Evolutionary conservation across 2,888 invertebrate genomes (phyloP).

Genomic region (Sicus ferrugineus): DNA sequence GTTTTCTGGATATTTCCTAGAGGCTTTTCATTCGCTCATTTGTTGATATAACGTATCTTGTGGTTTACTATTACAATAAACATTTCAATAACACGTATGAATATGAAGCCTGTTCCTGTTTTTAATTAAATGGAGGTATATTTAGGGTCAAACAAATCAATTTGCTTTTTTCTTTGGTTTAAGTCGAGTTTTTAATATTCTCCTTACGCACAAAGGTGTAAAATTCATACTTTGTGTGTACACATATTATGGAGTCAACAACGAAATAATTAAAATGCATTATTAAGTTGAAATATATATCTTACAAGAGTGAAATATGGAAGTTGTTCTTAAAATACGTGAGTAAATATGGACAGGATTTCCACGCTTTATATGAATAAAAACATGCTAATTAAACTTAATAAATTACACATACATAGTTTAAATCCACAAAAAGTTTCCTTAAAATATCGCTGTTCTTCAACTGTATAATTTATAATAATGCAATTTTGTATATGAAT

Average conservation of each 20-base stretch:
- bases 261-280: not conserved
- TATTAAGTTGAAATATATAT: slow-evolving; percentile 19
- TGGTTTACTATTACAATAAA: not conserved
- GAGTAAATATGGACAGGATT: not conserved
- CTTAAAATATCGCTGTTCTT: slow-evolving; percentile 22
- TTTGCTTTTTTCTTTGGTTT: slow-evolving; percentile 35
- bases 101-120: slow-evolving; percentile 20
- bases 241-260: not conserved
- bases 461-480: slow-evolving; percentile 21
- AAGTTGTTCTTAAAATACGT: not conserved
- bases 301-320: slow-evolving; percentile 23
- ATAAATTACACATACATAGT: slow-evolving; percentile 11
- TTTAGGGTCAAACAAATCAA: slow-evolving; percentile 39
- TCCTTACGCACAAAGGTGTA: not conserved
- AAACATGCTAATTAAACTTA: no score
- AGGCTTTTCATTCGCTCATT: not conserved
- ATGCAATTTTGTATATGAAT: slow-evolving; percentile 16
- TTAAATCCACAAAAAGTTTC: slow-evolving; percentile 25
- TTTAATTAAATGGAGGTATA: slow-evolving; percentile 38
- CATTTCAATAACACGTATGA: not conserved
- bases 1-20: no score
- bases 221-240: slow-evolving; percentile 1
- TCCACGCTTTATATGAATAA: not conserved
- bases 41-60: not conserved
- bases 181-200: slow-evolving; percentile 15